Evolutionary conservation across 1,140 invertebrate species (phyloP), one percentile per base, ranked within the genome.

Genomic region (Platyura marginata): DNA sequence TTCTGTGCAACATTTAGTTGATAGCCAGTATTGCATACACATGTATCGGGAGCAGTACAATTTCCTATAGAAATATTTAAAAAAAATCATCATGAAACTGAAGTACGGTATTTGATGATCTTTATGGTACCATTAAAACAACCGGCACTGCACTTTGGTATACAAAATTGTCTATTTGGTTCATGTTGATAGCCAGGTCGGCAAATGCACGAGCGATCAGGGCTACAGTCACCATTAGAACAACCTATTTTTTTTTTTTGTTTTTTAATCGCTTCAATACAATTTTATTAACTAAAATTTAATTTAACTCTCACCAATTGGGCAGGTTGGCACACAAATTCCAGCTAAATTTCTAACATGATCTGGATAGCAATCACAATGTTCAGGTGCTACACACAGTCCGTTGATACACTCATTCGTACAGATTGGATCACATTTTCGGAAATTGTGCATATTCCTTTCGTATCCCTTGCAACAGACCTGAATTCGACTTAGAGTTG

Each of bases 381-480:
- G 61, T 8, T 77, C 63, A 2, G 75, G 75, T 0, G 64, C 68
- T 3, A 59, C 54, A 51, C 76, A 80, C 11, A 65, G 57, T 0
- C 68, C 70, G 49, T 78, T 74, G 2, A 65, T 53, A 46, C 75
- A 76, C 8, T 64, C 64, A 21, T 65, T 52, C 1, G 47, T 54
- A 48, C 72, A 75, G 4, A 70, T 59, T 1, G 72, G 72, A 23
- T 69, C 66, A 46, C 72, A 74, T 25, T 65, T 57, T 10, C 50
- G 55, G 48, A 53, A 67, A 46, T 69, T 70, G 50, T 75, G 66
- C 2, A 68, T 62, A 46, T 71, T 68, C 20, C 67, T 64, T 45
- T 67, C 64, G 50, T 75, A 80, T 4, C 73, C 72, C 2, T 59
- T 51, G 49, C 77, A 79, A 48, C 77, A 80, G 1, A 64, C 57